Base-by-base conservation (phyloP, 2,797 vertebrate species). In the Glossophaga mutica region DNA sequence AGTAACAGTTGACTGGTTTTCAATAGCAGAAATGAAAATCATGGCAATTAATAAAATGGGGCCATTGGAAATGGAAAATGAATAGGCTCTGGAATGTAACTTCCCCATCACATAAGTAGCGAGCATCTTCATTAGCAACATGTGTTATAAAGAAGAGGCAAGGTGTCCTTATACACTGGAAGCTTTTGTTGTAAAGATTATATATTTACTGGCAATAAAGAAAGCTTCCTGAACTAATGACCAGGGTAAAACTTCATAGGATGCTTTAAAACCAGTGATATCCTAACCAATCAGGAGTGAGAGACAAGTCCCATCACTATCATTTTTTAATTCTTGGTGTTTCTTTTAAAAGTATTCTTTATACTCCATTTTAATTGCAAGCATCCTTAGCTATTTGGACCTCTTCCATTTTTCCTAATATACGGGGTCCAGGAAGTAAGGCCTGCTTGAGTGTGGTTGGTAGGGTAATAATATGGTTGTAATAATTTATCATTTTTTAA, bases 1-100 rank as follows among this genome's bases (percentile, higher is more conserved):
- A 96, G 15, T 85, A 77, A 91, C 42, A 86, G 78, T 15, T 42
- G 24, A 89, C 79, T 93, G 79, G 37, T n/a, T 87, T 48, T 82
- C 39, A 42, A 57, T 22, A 62, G 65, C 42, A 76, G 39, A 87
- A 59, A 24, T 90, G 32, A 78, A 94, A 93, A 83, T 59, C 32
- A 78, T 6, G 93, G 26, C 32, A 76, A 77, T 71, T 76, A 73
- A 82, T 92, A 32, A 81, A 92, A 65, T 24, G 57, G 48, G 10
- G 29, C 50, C 73, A 34, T 85, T 57, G 65, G 84, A 89, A 74
- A 77, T 71, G 15, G n/a, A 82, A 67, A 84, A 44, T 48, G 6
- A 88, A 32, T 24, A 83, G 32, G 19, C 46, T 50, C 50, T 65
- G 84, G 46, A 79, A 48, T 48, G 4, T 42, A 67, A 90, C 24